These are phyloP conservation scores for Petroica traversi DNA, from an alignment of 2,113 vertebrate genomes.

Conservation along the genomic window DNA sequence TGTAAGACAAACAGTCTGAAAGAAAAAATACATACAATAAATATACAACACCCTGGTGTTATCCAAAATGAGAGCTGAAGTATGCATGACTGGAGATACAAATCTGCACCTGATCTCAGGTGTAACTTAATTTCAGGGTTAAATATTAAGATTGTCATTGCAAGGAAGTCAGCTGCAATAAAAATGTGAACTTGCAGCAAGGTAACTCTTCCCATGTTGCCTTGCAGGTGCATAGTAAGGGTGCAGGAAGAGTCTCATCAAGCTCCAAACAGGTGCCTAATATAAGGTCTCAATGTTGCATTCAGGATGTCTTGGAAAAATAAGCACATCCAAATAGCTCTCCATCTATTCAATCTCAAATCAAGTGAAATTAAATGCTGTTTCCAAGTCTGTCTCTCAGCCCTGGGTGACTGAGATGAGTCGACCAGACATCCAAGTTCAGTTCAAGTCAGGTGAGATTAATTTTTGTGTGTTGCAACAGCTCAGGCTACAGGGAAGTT, in stretches of 20 bases:
- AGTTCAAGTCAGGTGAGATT: not conserved
- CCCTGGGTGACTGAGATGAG: not conserved
- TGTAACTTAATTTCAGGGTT: not conserved
- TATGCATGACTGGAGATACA: not conserved
- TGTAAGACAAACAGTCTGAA: slow-evolving; percentile 90
- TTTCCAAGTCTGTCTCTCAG: not conserved
- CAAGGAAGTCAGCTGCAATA: not conserved
- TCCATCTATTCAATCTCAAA: not conserved
- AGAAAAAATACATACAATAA: not conserved
- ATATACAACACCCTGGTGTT: not conserved
- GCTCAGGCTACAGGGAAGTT: not conserved
- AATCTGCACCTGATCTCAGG: not conserved
- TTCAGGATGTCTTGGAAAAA: not conserved
- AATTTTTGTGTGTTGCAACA: not conserved
- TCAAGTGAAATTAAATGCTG: not conserved
- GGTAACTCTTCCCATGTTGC: not conserved
- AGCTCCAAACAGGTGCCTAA: not conserved
- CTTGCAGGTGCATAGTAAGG: not conserved
- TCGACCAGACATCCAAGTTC: not conserved
- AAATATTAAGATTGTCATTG: not conserved
- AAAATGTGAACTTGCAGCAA: not conserved
- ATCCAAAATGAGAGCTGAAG: not conserved
- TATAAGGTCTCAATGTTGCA: not conserved
- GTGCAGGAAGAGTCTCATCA: not conserved
- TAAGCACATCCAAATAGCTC: not conserved